phyloP scores from a whole-genome alignment of 2,113 vertebrate species.

The Malurus cyaneus region DNA sequence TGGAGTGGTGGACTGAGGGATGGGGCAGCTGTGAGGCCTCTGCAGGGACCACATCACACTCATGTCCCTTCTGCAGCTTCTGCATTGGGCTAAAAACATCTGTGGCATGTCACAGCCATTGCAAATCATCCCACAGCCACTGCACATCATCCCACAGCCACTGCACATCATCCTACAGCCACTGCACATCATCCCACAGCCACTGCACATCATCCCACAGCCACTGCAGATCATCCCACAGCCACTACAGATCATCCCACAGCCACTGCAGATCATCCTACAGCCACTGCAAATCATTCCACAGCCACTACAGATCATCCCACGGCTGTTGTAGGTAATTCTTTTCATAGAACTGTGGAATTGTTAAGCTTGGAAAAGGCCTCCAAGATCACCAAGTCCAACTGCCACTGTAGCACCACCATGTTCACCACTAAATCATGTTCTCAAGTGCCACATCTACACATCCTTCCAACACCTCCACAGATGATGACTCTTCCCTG shows the following conservation, averaged over 20 bases:
- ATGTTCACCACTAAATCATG: too few relatives aligned
- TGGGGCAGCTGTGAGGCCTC: not conserved
- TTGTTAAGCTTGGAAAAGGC: not conserved
- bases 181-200: not conserved
- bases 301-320: not conserved
- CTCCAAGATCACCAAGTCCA: not conserved
- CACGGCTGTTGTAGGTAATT: not conserved
- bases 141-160: not conserved
- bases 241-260: not conserved
- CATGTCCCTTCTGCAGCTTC: not conserved
- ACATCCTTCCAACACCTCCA: not conserved
- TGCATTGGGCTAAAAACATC: not conserved
- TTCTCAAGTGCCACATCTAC: not conserved
- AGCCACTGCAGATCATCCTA: not conserved
- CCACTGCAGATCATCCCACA: not conserved
- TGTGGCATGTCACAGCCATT: not conserved
- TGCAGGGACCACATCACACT: not conserved
- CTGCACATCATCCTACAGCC: not conserved
- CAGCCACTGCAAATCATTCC: not conserved
- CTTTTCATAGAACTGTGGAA: not conserved
- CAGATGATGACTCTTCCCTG: not conserved
- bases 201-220: not conserved
- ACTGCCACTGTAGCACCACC: fast-evolving
- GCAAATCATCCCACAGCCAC: not conserved
- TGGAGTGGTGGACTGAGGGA: not conserved